phyloP scores from a whole-genome alignment of 2,888 invertebrate species.

The Zygaena filipendulae region DNA sequence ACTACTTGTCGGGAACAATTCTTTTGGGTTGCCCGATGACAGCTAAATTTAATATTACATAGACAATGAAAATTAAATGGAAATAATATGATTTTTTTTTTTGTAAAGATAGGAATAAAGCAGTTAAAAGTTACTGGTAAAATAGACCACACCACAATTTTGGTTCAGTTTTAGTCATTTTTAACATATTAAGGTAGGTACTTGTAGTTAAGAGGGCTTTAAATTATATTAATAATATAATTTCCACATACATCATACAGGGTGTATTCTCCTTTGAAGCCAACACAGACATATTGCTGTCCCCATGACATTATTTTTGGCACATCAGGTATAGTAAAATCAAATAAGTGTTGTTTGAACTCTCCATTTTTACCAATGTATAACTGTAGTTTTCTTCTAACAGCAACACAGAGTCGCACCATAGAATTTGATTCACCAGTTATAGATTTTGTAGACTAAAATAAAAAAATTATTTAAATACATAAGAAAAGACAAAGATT shows the following conservation, averaged over 20 bases:
- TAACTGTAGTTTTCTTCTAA: slow-evolving; percentile 84
- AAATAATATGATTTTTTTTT: not conserved
- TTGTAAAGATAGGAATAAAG: not conserved
- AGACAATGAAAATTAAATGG: not conserved
- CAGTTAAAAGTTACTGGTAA: too few species aligned
- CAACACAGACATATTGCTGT: slow-evolving; percentile 86
- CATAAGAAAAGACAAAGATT: not conserved
- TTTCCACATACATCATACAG: slow-evolving; percentile 73
- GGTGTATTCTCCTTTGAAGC: slow-evolving; percentile 85
- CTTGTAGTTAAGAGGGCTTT: too few species aligned
- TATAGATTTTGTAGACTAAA: slow-evolving; percentile 47
- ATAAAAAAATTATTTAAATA: not conserved
- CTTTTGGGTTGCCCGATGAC: slow-evolving; percentile 74
- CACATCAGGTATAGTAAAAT: slow-evolving; percentile 82
- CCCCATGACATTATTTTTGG: slow-evolving; percentile 87
- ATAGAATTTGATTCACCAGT: slow-evolving; percentile 81
- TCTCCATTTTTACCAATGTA: slow-evolving; percentile 90
- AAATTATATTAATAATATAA: too few species aligned
- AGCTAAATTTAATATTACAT: too few species aligned
- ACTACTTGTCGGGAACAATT: slow-evolving; percentile 87
- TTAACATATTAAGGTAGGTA: too few species aligned
- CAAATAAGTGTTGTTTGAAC: slow-evolving; percentile 77
- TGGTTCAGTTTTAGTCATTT: too few species aligned
- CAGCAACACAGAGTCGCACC: slow-evolving; percentile 89
- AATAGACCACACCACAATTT: too few species aligned